Evolutionary conservation across 2,888 invertebrate species (phyloP).

Genomic region (Pammene fasciana): DNA sequence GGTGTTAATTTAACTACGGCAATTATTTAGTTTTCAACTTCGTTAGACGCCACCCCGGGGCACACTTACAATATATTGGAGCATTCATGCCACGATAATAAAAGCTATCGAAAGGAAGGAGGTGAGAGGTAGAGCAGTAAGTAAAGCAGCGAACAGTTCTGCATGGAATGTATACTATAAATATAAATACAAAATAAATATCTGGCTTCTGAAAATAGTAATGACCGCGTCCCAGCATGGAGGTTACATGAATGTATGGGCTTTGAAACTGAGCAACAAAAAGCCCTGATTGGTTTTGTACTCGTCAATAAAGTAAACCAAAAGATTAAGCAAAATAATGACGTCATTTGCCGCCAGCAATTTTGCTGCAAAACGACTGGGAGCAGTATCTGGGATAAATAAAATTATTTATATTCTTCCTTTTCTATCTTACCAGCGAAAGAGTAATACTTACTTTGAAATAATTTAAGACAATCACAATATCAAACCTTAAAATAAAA

Average conservation of each 20-base stretch:
- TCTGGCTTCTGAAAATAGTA: constrained; percentile 34
- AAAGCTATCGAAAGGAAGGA: constrained; percentile 42
- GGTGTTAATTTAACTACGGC: not conserved
- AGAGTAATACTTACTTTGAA: constrained; percentile 58
- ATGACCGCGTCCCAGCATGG: constrained; percentile 16
- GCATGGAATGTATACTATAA: constrained; percentile 38
- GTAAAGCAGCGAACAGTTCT: constrained; percentile 38
- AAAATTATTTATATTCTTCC: constrained; percentile 48
- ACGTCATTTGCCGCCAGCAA: not conserved
- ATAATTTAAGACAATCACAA: constrained; percentile 64
- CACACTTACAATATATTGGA: constrained; percentile 34
- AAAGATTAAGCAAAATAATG: constrained; percentile 15
- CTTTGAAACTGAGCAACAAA: not conserved
- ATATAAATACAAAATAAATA: constrained; percentile 40
- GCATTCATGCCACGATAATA: constrained; percentile 40
- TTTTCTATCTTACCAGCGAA: constrained; percentile 59
- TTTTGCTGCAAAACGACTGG: not conserved
- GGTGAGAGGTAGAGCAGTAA: constrained; percentile 42
- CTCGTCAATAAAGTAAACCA: not conserved
- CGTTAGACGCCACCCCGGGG: not conserved
- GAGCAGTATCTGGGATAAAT: constrained; percentile 5
- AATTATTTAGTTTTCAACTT: not conserved
- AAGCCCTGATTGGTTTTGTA: not conserved
- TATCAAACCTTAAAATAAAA: constrained; percentile 70
- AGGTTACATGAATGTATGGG: not conserved